phyloP scores from a whole-genome alignment of 1,140 invertebrate genomes.

The Drosophila sturtevanti region DNA sequence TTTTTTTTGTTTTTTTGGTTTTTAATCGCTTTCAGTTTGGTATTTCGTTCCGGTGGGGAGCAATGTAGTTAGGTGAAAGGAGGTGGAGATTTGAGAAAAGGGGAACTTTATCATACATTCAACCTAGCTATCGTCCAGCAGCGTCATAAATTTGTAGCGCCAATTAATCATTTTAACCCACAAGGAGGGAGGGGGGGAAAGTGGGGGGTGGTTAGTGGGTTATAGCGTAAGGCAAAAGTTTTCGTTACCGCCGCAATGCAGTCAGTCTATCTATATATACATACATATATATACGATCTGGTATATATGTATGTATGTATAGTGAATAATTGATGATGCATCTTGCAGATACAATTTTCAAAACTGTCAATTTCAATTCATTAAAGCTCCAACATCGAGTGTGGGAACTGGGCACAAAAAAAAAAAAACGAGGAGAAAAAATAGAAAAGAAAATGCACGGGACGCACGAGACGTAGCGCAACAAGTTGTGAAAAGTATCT shows the following conservation, averaged over 20 bases:
- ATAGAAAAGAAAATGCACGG: no score
- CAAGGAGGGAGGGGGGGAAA: not conserved
- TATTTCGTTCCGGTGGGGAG: not conserved
- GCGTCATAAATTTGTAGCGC: conserved; percentile 79
- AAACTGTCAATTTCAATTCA: conserved; percentile 65
- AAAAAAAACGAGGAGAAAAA: no score
- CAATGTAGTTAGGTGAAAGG: no score
- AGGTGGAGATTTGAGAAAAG: not conserved
- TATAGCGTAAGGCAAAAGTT: conserved; percentile 33
- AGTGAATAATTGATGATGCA: conserved; percentile 69
- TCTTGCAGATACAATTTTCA: conserved; percentile 55
- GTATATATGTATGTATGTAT: conserved; percentile 18
- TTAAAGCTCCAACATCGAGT: conserved; percentile 25
- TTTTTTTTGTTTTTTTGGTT: conserved; percentile 18
- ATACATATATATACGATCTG: conserved; percentile 15
- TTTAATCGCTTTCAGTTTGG: conserved; percentile 60
- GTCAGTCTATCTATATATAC: conserved; percentile 27
- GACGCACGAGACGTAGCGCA: conserved; percentile 35
- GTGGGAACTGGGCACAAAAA: conserved; percentile 12
- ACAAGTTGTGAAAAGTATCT: conserved; percentile 66
- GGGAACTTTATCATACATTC: conserved; percentile 74
- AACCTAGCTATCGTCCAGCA: conserved; percentile 71
- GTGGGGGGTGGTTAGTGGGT: not conserved
- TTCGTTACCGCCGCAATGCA: conserved; percentile 58
- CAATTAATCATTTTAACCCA: conserved; percentile 69